These are phyloP conservation scores for Ichneumoninae sp. DNA, from an alignment of 2,888 invertebrate species.

Conservation along the genomic window DNA sequence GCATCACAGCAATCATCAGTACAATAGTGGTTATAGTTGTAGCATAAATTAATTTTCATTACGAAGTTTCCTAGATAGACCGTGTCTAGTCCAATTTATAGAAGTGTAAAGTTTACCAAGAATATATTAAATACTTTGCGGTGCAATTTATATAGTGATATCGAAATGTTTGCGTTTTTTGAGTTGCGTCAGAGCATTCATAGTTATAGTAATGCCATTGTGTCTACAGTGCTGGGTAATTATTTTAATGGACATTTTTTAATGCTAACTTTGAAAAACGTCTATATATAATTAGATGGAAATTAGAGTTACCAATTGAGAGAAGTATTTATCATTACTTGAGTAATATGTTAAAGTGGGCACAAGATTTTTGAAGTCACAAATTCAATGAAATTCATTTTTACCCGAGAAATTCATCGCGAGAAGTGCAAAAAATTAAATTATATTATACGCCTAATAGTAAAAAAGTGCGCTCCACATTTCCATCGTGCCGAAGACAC, in stretches of 20 bases:
- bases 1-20: slow-evolving; percentile 70
- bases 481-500: neutral
- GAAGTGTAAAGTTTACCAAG: slow-evolving; percentile 30
- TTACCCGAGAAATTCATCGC: neutral
- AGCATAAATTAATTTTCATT: slow-evolving; percentile 57
- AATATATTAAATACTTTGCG: slow-evolving; percentile 53
- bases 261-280: neutral
- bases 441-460: neutral
- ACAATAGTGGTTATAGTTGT: slow-evolving; percentile 34
- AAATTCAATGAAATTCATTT: neutral
- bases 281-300: neutral
- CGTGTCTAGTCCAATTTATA: slow-evolving; percentile 38
- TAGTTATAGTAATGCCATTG: neutral
- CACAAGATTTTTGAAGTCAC: neutral
- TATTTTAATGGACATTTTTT: slow-evolving; percentile 1
- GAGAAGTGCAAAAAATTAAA: neutral
- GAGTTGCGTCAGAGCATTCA: neutral
- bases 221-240: slow-evolving; percentile 4
- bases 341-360: neutral
- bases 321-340: neutral
- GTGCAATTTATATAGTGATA: slow-evolving; percentile 44
- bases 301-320: neutral
- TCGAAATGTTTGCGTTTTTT: neutral
- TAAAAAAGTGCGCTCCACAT: neutral
- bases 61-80: slow-evolving; percentile 46